Evolutionary conservation across 1,140 invertebrate genomes (phyloP).

Genomic region (Argopecten irradians): DNA sequence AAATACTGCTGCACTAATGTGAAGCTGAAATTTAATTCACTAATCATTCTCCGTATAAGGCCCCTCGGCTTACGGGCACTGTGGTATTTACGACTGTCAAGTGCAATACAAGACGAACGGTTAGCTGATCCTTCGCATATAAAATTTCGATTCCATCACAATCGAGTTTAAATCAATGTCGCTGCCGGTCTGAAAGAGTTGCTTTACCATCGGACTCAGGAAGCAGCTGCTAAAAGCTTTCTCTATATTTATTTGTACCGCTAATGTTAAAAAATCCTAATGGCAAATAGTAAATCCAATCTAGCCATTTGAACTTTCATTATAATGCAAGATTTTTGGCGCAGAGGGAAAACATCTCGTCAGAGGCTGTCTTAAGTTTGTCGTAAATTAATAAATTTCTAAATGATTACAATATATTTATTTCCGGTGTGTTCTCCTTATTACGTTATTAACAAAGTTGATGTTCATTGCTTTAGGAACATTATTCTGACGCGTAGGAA

Average conservation of each 20-base stretch:
- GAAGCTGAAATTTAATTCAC: background rate
- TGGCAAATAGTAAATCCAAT: background rate
- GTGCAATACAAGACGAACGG: background rate
- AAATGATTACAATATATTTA: background rate
- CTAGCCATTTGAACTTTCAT: background rate
- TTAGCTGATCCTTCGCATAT: background rate
- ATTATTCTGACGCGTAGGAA: too few species aligned
- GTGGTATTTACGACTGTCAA: background rate
- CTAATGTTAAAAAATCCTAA: background rate
- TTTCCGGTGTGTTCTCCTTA: too few species aligned
- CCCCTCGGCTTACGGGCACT: background rate
- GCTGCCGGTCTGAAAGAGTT: background rate
- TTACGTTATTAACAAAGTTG: too few species aligned
- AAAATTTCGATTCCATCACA: background rate
- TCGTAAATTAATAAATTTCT: background rate
- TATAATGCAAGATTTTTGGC: background rate
- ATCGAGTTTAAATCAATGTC: constrained; percentile 1
- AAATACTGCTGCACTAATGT: background rate
- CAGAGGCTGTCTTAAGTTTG: background rate
- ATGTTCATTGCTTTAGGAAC: too few species aligned
- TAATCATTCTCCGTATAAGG: background rate
- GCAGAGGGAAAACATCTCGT: background rate
- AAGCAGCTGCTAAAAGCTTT: background rate
- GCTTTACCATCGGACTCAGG: background rate
- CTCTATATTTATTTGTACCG: background rate